A percentile compares a stretch with the other conserved stretches of the same genome.
Conservation (phyloP, 2,888 invertebrate genomes). For the Drosophila lacicola region DNA sequence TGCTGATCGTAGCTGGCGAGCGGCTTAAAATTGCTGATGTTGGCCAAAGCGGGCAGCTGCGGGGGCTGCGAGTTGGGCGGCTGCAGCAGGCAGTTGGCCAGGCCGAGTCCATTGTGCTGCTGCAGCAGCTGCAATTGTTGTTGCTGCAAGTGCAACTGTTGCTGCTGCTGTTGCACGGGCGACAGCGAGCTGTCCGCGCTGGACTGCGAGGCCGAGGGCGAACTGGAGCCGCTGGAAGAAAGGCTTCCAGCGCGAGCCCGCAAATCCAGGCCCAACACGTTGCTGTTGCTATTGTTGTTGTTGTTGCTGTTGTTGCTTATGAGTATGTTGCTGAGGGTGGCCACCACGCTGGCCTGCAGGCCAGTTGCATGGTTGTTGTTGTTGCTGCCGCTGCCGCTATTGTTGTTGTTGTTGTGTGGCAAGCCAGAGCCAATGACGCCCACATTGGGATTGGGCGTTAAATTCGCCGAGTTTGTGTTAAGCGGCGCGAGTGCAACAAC, state of each 20-base stretch:
- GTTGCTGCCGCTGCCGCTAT: slow-evolving; percentile 21
- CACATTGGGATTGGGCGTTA: slow-evolving; percentile 79
- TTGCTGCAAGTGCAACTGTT: slow-evolving; percentile 52
- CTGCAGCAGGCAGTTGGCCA: slow-evolving; percentile 67
- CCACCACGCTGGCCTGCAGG: slow-evolving; percentile 64
- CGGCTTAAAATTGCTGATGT: slow-evolving; percentile 76
- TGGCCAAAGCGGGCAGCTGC: slow-evolving; percentile 62
- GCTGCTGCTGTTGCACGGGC: slow-evolving; percentile 71
- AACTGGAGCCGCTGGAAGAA: slow-evolving; percentile 92
- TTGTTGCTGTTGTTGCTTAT: slow-evolving; percentile 40
- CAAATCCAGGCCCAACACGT: slow-evolving; percentile 84
- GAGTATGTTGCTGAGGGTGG: slow-evolving; percentile 68
- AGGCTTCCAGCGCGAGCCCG: slow-evolving; percentile 91
- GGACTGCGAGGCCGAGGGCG: slow-evolving; percentile 91
- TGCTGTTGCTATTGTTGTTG: slow-evolving; percentile 55
- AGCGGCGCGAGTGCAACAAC: slow-evolving; percentile 87
- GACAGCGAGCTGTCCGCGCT: slow-evolving; percentile 88
- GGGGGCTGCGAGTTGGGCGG: slow-evolving; percentile 45
- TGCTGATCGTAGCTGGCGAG: slow-evolving; percentile 81
- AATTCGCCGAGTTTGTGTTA: slow-evolving; percentile 75
- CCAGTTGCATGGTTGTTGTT: slow-evolving; percentile 29
- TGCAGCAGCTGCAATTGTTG: slow-evolving; percentile 59
- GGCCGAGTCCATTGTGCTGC: slow-evolving; percentile 62
- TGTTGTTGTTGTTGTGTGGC: slow-evolving; percentile 64
- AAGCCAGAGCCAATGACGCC: slow-evolving; percentile 83